These are phyloP conservation scores for Anniella stebbinsi DNA, from an alignment of 2,797 vertebrate genomes.

Conservation along the genomic window DNA sequence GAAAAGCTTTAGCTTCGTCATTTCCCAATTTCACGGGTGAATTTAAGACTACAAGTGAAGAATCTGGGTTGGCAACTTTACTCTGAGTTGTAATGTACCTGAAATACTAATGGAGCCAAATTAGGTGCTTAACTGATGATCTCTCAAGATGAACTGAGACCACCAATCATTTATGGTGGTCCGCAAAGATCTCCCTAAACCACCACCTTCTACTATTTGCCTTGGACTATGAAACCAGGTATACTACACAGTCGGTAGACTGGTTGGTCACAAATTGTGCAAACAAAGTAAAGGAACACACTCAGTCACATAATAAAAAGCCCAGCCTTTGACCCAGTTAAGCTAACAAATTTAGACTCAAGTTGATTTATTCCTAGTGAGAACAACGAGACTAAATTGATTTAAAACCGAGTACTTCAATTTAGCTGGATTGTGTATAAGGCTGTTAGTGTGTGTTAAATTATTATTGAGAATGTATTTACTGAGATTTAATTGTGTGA, in stretches of 20 bases:
- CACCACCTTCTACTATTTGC: background rate
- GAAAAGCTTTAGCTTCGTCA: background rate
- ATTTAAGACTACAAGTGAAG: background rate
- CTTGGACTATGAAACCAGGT: too few relatives aligned
- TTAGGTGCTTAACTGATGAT: background rate
- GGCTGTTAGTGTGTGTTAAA: conserved; percentile 71
- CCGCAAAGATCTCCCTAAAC: background rate
- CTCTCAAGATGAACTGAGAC: background rate
- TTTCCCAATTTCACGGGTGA: background rate
- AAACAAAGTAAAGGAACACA: background rate
- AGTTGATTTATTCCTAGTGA: conserved; percentile 23
- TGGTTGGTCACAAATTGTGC: background rate
- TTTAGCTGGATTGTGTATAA: conserved; percentile 58
- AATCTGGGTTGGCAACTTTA: background rate
- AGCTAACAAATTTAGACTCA: conserved; percentile 6
- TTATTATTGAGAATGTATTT: conserved; percentile 80
- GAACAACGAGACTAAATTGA: conserved; percentile 51
- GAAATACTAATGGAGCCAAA: background rate
- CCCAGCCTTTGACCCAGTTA: background rate
- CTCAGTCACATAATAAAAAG: background rate
- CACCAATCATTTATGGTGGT: background rate
- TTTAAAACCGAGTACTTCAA: conserved; percentile 64
- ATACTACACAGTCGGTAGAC: background rate
- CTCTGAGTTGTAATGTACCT: too few relatives aligned
- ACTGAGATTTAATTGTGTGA: conserved; percentile 77